phyloP scores from a whole-genome alignment of 2,113 vertebrate genomes.

The Jaculus jaculus region DNA sequence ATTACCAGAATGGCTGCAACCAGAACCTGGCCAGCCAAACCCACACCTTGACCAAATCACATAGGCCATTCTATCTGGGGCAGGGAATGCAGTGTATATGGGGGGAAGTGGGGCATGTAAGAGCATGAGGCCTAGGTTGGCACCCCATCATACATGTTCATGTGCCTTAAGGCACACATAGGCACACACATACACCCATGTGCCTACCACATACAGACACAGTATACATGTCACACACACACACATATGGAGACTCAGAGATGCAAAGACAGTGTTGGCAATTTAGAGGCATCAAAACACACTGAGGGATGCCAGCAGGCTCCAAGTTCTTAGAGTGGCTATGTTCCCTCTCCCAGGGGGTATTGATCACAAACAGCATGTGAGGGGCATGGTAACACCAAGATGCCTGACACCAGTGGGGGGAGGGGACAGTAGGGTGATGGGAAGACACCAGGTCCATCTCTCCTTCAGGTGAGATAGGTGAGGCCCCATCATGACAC shows the following conservation, averaged over 20 bases:
- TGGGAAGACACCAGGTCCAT: background rate
- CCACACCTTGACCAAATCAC: background rate
- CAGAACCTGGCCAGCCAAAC: background rate
- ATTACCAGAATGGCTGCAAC: background rate
- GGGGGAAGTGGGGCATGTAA: background rate
- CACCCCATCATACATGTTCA: background rate
- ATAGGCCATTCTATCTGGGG: background rate
- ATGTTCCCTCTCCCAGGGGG: background rate
- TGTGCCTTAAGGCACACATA: background rate
- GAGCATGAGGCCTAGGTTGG: background rate
- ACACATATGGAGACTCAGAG: background rate
- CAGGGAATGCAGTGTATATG: background rate
- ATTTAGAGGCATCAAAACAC: slow-evolving; percentile 44
- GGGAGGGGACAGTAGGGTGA: background rate
- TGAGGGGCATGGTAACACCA: background rate
- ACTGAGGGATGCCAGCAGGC: background rate
- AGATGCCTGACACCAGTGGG: background rate
- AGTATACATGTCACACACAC: no score
- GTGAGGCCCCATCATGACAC: background rate
- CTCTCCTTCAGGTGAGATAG: background rate
- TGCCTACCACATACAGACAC: no score
- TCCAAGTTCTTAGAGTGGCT: background rate
- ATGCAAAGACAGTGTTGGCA: background rate
- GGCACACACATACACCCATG: no score
- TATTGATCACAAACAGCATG: background rate